Base-by-base conservation (phyloP, 2,797 vertebrate genomes). In the Chrosomus eos region DNA sequence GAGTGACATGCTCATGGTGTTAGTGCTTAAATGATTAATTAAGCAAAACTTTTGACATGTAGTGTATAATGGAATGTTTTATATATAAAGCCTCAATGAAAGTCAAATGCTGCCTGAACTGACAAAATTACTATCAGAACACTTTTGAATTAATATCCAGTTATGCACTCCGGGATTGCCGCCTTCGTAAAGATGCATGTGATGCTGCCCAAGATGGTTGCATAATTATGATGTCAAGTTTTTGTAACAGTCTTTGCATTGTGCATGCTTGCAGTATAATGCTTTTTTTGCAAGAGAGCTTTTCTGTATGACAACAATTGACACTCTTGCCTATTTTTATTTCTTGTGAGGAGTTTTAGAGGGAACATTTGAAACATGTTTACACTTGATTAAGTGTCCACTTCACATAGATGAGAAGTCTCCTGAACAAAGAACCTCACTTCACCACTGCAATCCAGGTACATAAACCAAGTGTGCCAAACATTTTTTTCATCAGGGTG, bases 311-410 rank as follows among this genome's bases (percentile, higher is more conserved):
- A 21, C 60, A 66, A 16, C 76, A 79, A 45, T 23, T 55, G 53
- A 23, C 53, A 23, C 21, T 55, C n/a, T 23, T 64, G 16, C 28
- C 60, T 33, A 79, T 79, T 66, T 79, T 33, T 66, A 48, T 26
- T 66, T 11, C 16, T 78, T 18, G 38, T 64, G n/a, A 43, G 55
- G 36, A 78, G 31, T 45, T 78, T 62, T 45, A 62, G 19, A 80
- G 77, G 28, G 67, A 36, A 80, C 28, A 67, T 48, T 28, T 48
- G 26, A 48, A 66, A 66, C 60, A 14, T 21, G 60, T 66, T 79
- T 66, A 66, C 40, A 64, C 36, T 80, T 45, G 60, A 64, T 38
- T 62, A 31, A 48, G 11, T 48, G 60, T 66, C 40, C 60, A 48
- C 60, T 51, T 80, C 28, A 66, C 26, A 67, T 43, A 26, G 11